Evolutionary conservation across 2,888 invertebrate species (phyloP).

Genomic region (Nysson spinosus): DNA sequence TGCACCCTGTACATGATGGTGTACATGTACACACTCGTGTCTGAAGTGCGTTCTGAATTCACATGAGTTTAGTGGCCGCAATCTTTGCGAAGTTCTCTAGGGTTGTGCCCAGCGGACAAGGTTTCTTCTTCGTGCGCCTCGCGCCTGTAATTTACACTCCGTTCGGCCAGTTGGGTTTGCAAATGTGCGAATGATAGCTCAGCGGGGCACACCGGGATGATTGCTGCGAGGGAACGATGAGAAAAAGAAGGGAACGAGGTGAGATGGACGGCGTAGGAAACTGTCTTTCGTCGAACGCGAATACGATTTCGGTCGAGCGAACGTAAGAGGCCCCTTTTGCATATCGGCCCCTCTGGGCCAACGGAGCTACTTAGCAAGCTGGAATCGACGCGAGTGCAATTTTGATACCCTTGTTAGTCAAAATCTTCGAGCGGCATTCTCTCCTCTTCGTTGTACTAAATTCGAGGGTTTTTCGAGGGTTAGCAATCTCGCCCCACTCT

Average conservation of each 20-base stretch:
- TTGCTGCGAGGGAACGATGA: constrained; percentile 27
- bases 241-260: constrained; percentile 7
- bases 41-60: constrained; percentile 16
- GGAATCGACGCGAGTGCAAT: constrained; percentile 49
- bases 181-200: constrained; percentile 73
- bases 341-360: constrained; percentile 41
- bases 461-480: constrained; percentile 14
- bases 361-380: constrained; percentile 40
- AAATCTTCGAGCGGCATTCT: constrained; percentile 14
- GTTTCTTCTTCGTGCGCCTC: constrained; percentile 37
- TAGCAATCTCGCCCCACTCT: too few species aligned
- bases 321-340: constrained; percentile 31
- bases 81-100: constrained; percentile 59
- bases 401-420: constrained; percentile 54
- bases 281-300: constrained; percentile 50
- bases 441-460: constrained; percentile 18
- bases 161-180: constrained; percentile 69
- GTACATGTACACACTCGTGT: constrained; percentile 16
- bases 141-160: constrained; percentile 74
- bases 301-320: constrained; percentile 29
- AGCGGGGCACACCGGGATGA: constrained; percentile 32
- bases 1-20: not conserved
- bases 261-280: constrained; percentile 11
- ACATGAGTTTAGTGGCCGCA: constrained; percentile 61
- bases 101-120: constrained; percentile 50